phyloP scores from a whole-genome alignment of 35 echinoderm and acorn worm genomes.

The Hemicentrotus pulcherrimus region DNA sequence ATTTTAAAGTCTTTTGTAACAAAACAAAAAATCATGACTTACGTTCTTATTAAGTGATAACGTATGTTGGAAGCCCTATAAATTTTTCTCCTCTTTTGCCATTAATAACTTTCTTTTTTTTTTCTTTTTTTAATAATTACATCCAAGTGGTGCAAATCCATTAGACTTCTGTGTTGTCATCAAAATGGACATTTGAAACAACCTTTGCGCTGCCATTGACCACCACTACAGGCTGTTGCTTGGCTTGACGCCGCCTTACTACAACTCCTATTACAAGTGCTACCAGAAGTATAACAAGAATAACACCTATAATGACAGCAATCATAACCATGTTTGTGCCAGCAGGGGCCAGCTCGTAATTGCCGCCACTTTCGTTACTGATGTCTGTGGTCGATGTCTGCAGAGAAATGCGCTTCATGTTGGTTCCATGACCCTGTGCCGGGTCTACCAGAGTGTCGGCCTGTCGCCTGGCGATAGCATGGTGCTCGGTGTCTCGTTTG shows the following conservation, averaged over 20 bases:
- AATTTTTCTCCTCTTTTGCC: not conserved
- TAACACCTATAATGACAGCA: constrained; percentile 32
- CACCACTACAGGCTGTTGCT: constrained; percentile 51
- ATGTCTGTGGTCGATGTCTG: not conserved
- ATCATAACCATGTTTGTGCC: constrained; percentile 50
- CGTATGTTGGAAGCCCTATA: not conserved
- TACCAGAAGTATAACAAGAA: constrained; percentile 67
- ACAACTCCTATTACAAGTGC: constrained; percentile 56
- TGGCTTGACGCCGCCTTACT: constrained; percentile 20
- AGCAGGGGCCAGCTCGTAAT: not conserved
- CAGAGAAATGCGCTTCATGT: constrained; percentile 61
- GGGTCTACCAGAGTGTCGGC: not conserved
- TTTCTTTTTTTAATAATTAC: constrained; percentile 41
- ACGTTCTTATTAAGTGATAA: not conserved
- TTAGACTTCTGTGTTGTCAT: constrained; percentile 98
- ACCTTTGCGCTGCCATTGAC: constrained; percentile 74
- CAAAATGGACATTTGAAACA: constrained; percentile 66
- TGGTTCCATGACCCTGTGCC: constrained; percentile 57
- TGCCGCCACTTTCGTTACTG: constrained; percentile 34
- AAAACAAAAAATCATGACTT: constrained; percentile 40
- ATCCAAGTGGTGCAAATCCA: not conserved
- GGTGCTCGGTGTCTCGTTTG: constrained; percentile 72
- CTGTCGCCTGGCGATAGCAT: constrained; percentile 54
- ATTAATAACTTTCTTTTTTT: constrained; percentile 29
- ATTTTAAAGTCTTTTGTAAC: not conserved